Conservation (phyloP, 2,888 invertebrate genomes). For the Crepidodera aurea region DNA sequence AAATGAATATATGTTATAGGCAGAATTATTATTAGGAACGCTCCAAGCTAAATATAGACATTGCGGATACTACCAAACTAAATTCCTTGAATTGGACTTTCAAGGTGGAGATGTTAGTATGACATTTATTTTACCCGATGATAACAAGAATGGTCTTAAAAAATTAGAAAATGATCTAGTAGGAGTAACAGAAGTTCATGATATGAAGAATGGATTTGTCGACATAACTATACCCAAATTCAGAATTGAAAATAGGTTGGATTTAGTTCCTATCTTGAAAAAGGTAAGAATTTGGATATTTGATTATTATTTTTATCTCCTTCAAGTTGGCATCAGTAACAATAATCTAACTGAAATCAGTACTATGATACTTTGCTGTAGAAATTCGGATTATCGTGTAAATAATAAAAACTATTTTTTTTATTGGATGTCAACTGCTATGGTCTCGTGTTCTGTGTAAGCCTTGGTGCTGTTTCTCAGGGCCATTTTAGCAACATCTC, state of each 20-base stretch:
- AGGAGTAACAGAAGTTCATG: conserved; percentile 30
- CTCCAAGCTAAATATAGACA: conserved; percentile 44
- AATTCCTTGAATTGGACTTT: conserved; percentile 51
- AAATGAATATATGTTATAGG: no score
- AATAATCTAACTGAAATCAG: no score
- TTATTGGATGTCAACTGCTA: no score
- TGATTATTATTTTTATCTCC: background rate
- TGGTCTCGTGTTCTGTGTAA: no score
- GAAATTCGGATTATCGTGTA: no score
- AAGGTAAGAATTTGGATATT: conserved; percentile 34
- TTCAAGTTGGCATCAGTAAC: no score
- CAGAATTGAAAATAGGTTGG: conserved; percentile 36
- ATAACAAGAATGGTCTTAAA: conserved; percentile 38
- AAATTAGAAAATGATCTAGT: conserved; percentile 34
- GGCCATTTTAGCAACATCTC: no score
- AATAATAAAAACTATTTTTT: no score
- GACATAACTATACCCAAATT: conserved; percentile 45
- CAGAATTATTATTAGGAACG: background rate
- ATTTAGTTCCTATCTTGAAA: conserved; percentile 42
- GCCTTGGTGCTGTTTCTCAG: no score
- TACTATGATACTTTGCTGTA: no score
- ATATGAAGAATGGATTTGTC: conserved; percentile 24
- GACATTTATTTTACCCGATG: conserved; percentile 47
- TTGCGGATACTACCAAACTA: conserved; percentile 44
- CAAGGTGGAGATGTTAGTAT: conserved; percentile 41